Evolutionary conservation across 1,140 invertebrate genomes (phyloP), one percentile per base, ranked within the genome.

Genomic region (Apis florea): DNA sequence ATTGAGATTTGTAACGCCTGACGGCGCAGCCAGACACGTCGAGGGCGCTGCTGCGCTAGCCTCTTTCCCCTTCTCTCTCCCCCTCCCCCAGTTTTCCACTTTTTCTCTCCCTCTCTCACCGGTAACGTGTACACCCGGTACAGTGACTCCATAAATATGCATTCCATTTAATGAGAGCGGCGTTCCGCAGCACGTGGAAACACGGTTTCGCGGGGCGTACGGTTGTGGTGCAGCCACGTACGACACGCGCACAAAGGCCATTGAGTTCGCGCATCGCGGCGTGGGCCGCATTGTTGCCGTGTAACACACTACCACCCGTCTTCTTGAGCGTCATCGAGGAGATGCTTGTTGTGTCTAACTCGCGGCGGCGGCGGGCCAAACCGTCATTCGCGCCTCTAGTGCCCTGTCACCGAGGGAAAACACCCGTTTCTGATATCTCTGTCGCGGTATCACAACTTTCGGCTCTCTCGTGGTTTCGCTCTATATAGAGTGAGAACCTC

Each of bases 151-250:
- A 87, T 87, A 87, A 87, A 87, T 87, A 87, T 87, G 86, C 82
- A 87, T 87, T 87, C 86, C 86, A 71, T 87, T 87, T 87, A 87
- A 87, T 87, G 86, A 87, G 85, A 87, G 84, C 63, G 58, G 58
- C 13, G 53, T 17, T 17, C 53, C 63, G 76, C 54, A 84, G 78
- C 82, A 54, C 56, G 64, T 86, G 81, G 85, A 77, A 61, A 64
- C 61, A 63, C 61, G 78, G 78, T 82, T 86, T 78, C 79, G 82
- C 59, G 66, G 78, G 69, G n/a, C n/a, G n/a, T n/a, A n/a, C 82
- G 73, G n/a, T n/a, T n/a, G n/a, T n/a, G 83, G 77, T 79, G 77
- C 75, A 82, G 85, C 82, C 76, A 75, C 82, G 68, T 86, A 67
- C 66, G 31, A 76, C 67, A 66, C 74, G 70, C 79, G 73, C 56